phyloP scores from a whole-genome alignment of 2,888 invertebrate genomes.

The Prosopocoilus inquinatus region DNA sequence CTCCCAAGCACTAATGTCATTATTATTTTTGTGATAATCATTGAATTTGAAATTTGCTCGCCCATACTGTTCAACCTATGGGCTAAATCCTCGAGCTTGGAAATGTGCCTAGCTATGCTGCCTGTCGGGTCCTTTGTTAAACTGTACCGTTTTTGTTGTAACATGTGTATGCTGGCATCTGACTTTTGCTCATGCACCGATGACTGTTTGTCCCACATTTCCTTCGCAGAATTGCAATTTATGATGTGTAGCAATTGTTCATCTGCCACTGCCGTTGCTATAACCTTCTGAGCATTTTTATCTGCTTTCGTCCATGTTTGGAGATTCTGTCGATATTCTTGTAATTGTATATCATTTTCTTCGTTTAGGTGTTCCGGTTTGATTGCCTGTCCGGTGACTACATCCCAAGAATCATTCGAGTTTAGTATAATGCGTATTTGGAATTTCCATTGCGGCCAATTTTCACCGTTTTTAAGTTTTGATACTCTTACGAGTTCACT shows the following conservation, averaged over 20 bases:
- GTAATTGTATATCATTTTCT: background rate
- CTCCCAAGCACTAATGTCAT: constrained; percentile 40
- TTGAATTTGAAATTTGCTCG: constrained; percentile 4
- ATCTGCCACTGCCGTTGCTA: constrained; percentile 26
- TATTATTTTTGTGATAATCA: constrained; percentile 33
- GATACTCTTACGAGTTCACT: background rate
- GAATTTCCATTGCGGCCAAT: constrained; percentile 21
- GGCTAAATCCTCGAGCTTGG: background rate
- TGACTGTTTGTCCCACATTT: constrained; percentile 32
- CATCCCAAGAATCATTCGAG: constrained; percentile 1
- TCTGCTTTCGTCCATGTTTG: constrained; percentile 24
- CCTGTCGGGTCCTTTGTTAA: background rate
- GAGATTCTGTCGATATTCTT: background rate
- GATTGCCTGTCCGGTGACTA: background rate
- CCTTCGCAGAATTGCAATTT: constrained; percentile 25
- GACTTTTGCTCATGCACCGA: constrained; percentile 29
- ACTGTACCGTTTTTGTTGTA: background rate
- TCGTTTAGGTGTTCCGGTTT: background rate
- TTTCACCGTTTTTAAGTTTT: background rate
- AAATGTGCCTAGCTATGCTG: background rate
- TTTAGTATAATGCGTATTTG: constrained; percentile 17
- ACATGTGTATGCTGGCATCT: constrained; percentile 23
- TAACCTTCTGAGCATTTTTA: constrained; percentile 29
- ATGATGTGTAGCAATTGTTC: constrained; percentile 29
- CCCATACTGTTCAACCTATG: background rate